Percentiles rank a stretch among this genome's conserved stretches.
phyloP scores from a whole-genome alignment of 2,113 vertebrate species.

The Mohoua ochrocephala region DNA sequence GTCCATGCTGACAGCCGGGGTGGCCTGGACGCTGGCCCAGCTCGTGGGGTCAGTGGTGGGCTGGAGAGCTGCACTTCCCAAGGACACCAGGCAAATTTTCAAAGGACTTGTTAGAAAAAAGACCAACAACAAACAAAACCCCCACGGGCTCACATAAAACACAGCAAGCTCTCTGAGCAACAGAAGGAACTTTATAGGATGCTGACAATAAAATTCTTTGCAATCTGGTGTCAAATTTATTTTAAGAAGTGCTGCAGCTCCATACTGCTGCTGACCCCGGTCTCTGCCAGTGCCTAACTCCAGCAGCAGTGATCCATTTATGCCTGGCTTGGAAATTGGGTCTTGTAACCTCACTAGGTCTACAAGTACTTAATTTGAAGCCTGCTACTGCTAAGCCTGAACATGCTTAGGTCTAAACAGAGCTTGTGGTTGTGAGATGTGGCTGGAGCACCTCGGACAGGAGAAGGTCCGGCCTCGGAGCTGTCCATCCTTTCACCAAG shows the following conservation, averaged over 20 bases:
- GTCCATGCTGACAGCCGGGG: neutral
- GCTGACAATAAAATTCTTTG: slow-evolving; percentile 26
- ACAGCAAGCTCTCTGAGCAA: neutral
- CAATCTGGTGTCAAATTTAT: slow-evolving; percentile 34
- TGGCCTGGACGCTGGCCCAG: neutral
- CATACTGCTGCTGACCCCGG: neutral
- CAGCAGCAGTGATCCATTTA: neutral
- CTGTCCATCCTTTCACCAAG: neutral
- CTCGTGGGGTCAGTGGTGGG: neutral
- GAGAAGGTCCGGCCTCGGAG: neutral
- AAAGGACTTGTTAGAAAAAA: neutral
- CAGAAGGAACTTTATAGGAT: slow-evolving; percentile 37
- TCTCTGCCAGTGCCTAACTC: neutral
- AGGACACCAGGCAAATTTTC: neutral
- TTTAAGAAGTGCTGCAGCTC: slow-evolving; percentile 8
- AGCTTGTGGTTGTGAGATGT: neutral
- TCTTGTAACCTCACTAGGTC: neutral
- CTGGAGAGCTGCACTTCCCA: neutral
- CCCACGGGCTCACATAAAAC: neutral
- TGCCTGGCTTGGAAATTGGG: neutral
- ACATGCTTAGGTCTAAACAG: neutral
- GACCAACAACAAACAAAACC: neutral
- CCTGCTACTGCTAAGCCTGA: no score
- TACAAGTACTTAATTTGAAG: neutral
- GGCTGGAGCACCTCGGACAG: neutral